phyloP scores from a whole-genome alignment of 2,113 vertebrate species.

The Rutilus rutilus region DNA sequence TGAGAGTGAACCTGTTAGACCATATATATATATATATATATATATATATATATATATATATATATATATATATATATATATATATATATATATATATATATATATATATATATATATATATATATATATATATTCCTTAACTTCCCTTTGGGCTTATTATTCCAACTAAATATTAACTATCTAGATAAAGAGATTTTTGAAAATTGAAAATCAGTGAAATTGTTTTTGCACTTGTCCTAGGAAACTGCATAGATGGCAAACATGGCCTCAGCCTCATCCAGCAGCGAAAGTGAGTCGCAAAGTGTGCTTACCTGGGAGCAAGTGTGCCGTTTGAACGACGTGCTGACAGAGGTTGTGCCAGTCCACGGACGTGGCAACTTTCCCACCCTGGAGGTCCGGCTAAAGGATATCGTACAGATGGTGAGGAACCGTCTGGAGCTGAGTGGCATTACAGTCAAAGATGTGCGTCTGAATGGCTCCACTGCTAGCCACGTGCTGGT shows the following conservation, averaged over 20 bases:
- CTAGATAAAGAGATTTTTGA: not conserved
- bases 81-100: no score
- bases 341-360: conserved; percentile 88
- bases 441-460: conserved; percentile 85
- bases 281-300: conserved; percentile 70
- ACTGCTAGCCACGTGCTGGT: conserved; percentile 94
- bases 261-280: conserved; percentile 66
- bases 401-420: conserved; percentile 92
- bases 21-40: no score
- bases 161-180: not conserved
- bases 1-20: not conserved
- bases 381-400: conserved; percentile 89
- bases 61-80: no score
- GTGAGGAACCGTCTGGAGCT: conserved; percentile 84
- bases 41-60: no score
- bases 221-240: conserved; percentile 35
- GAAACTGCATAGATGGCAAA: conserved; percentile 71
- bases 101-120: no score
- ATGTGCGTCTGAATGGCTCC: conserved; percentile 93
- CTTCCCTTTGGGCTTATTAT: not conserved
- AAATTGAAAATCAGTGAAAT: not conserved
- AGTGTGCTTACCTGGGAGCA: conserved; percentile 94
- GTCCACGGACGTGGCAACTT: conserved; percentile 96
- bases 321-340: conserved; percentile 88
- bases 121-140: not conserved